Evolutionary conservation across 2,888 invertebrate species (phyloP), one percentile per base, ranked within the genome.

Genomic region (Microchrysa polita): DNA sequence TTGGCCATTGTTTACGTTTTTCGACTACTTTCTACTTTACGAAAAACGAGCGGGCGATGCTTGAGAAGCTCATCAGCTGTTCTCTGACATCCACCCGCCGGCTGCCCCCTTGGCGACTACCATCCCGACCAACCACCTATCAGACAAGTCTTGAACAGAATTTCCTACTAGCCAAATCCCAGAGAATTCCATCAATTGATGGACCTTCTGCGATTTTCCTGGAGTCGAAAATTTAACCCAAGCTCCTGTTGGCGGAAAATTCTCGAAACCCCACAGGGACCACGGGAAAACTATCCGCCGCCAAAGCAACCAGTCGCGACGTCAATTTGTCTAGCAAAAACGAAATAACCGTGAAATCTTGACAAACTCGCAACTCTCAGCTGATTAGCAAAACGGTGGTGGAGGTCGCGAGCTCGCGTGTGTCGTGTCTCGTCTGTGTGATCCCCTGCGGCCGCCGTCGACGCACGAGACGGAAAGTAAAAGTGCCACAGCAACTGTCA

Each of bases 401-500:
- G 40, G n/a, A n/a, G n/a, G n/a, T n/a, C n/a, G 55, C 57, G 27
- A 55, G 69, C 10, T 16, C 16, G 16, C 40, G 12, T 23, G 48
- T 65, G 48, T 44, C 48, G 14, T 60, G 22, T 65, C 48, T 65
- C 65, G 65, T 48, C 69, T 55, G 16, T 40, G 55, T 16, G 55
- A 67, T 55, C 57, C 69, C 69, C 57, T 42, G 69, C 69, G 12
- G 69, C 42, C 69, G 57, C 22, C 20, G 55, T 57, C 40, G 12
- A 34, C 34, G 69, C 57, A 55, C 69, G 40, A 60, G 57, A 71
- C 71, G 27, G 75, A 75, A 75, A 75, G 73, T 73, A 75, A 75
- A 75, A 75, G 75, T 75, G 48, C 72, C 20, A 57, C 9, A n/a
- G n/a, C 69, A 69, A 73, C 75, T 75, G 75, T 75, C 75, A 75